These are phyloP conservation scores for Haemorhous mexicanus DNA, from an alignment of 2,113 vertebrate genomes.

Conservation along the genomic window DNA sequence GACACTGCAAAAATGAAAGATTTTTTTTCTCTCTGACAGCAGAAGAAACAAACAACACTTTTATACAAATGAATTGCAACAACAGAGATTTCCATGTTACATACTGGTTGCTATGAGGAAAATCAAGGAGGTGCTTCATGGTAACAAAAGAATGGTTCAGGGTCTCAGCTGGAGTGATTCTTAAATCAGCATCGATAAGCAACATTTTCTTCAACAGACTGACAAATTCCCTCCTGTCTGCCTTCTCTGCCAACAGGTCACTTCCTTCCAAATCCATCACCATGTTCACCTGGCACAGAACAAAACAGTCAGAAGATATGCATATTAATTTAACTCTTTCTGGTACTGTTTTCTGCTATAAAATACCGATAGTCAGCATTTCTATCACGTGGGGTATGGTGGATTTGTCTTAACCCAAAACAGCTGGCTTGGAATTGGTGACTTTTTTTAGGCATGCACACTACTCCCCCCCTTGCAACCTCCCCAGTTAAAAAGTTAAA, in stretches of 20 bases:
- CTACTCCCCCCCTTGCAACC: not conserved
- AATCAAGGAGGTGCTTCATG: constrained; percentile 98
- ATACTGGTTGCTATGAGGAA: constrained; percentile 98
- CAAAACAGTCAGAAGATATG: not conserved
- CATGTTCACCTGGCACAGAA: constrained; percentile 89
- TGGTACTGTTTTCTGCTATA: not conserved
- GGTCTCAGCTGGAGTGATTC: constrained; percentile 89
- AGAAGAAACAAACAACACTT: not conserved
- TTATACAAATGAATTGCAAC: not conserved
- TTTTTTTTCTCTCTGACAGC: not conserved
- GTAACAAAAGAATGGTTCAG: constrained; percentile 95
- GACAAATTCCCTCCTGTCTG: constrained; percentile 95
- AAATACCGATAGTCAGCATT: not conserved
- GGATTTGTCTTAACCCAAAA: not conserved
- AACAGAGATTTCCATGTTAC: constrained; percentile 25
- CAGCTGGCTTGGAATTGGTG: not conserved
- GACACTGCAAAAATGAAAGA: not conserved
- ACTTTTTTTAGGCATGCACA: not conserved
- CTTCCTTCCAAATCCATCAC: constrained; percentile 98
- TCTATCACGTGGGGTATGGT: accelerated
- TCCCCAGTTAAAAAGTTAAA: not conserved
- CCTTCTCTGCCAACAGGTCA: constrained; percentile 94
- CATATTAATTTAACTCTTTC: not conserved
- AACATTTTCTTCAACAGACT: constrained; percentile 97
- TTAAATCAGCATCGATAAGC: constrained; percentile 93